Evolutionary conservation across 2,888 invertebrate species (phyloP).

Genomic region (Limenitis camilla): DNA sequence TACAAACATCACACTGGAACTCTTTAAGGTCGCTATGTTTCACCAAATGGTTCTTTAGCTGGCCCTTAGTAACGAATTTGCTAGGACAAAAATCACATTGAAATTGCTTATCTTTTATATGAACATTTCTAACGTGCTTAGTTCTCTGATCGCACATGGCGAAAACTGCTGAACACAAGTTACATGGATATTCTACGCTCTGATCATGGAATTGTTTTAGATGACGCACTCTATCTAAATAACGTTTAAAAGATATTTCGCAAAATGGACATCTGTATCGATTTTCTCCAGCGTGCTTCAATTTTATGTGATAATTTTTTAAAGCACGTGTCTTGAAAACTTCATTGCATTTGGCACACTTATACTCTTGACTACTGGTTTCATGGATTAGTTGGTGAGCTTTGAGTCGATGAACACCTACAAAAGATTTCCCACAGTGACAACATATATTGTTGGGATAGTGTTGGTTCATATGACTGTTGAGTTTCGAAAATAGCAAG

Average conservation of each 20-base stretch:
- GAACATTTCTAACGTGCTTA: constrained; percentile 54
- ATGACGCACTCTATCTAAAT: constrained; percentile 43
- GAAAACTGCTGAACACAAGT: constrained; percentile 52
- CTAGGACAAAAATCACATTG: constrained; percentile 45
- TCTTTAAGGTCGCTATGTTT: constrained; percentile 48
- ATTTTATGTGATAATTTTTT: constrained; percentile 42
- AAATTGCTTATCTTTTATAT: constrained; percentile 47
- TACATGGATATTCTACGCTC: constrained; percentile 54
- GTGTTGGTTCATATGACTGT: constrained; percentile 58
- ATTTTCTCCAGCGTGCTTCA: constrained; percentile 41
- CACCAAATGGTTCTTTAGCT: constrained; percentile 50
- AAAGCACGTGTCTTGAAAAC: constrained; percentile 39
- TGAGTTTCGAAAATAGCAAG: constrained; percentile 50
- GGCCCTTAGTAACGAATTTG: constrained; percentile 45
- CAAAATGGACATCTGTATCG: constrained; percentile 48
- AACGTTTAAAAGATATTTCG: constrained; percentile 49
- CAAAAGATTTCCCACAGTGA: constrained; percentile 57
- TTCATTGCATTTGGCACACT: constrained; percentile 49
- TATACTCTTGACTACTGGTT: constrained; percentile 28
- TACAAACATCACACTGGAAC: constrained; percentile 61
- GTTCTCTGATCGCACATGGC: constrained; percentile 50
- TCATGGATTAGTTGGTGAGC: constrained; percentile 50
- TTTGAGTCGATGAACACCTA: constrained; percentile 43
- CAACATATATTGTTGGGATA: constrained; percentile 59
- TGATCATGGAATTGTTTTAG: constrained; percentile 44